phyloP scores from a whole-genome alignment of 2,888 invertebrate genomes.

The Marasmarcha lunaedactyla region DNA sequence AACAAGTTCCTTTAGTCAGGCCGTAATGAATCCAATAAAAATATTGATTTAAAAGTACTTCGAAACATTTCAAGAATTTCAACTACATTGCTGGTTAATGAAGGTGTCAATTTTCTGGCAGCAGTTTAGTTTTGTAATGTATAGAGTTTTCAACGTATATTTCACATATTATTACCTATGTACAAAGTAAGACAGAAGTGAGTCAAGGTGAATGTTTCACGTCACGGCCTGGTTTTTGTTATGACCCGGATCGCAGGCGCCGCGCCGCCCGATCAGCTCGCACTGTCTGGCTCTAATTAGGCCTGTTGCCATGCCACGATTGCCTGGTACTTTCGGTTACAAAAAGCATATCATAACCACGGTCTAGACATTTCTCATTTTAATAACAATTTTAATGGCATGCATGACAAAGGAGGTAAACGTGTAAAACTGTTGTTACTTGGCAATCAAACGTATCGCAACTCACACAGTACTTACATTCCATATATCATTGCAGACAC shows the following conservation, averaged over 20 bases:
- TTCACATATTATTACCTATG: background rate
- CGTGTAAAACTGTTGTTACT: background rate
- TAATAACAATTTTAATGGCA: too few species aligned
- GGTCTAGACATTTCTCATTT: too few species aligned
- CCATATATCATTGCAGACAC: background rate
- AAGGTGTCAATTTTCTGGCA: too few species aligned
- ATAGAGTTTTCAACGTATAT: background rate
- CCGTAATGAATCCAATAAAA: too few species aligned
- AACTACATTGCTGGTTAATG: too few species aligned
- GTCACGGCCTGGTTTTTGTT: conserved; percentile 37
- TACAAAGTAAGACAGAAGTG: conserved; percentile 31
- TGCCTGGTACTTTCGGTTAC: too few species aligned
- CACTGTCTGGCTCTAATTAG: conserved; percentile 10
- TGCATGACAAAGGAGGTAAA: too few species aligned
- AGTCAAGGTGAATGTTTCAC: conserved; percentile 60
- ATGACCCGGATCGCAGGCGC: conserved; percentile 44
- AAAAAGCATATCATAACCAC: too few species aligned
- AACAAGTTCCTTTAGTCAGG: too few species aligned
- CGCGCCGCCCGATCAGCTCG: conserved; percentile 1
- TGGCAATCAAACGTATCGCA: background rate
- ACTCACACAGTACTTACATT: background rate
- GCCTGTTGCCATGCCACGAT: background rate
- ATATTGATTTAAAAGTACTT: too few species aligned
- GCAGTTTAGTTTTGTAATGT: too few species aligned
- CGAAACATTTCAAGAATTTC: too few species aligned